A percentile compares a stretch with the other conserved stretches of the same genome.
Evolutionary conservation across 2,888 invertebrate species (phyloP).

Genomic region (Ophion ellenae): DNA sequence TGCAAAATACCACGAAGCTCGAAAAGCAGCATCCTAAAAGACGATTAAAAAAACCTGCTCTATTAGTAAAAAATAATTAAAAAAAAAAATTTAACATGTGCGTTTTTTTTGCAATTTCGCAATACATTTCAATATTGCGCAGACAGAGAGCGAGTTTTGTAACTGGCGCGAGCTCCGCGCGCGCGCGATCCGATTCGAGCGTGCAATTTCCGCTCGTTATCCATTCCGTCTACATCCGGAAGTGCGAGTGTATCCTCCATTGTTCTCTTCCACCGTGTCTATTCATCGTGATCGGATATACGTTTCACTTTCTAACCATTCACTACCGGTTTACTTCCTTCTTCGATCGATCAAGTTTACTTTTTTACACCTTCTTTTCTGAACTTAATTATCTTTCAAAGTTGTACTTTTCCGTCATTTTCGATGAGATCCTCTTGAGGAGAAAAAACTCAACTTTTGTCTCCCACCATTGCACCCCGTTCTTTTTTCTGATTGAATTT

Average conservation of each 20-base stretch:
- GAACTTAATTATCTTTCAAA: background rate
- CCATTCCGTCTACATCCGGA: constrained; percentile 48
- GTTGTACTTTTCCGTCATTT: background rate
- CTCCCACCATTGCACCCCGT: background rate
- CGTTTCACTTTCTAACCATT: constrained; percentile 24
- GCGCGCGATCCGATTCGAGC: constrained; percentile 31
- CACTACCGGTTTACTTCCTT: background rate
- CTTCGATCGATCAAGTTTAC: background rate
- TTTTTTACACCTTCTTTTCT: background rate
- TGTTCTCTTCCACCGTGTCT: constrained; percentile 28
- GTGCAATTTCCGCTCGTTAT: constrained; percentile 58
- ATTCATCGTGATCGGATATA: constrained; percentile 1
- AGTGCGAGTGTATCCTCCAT: constrained; percentile 20
- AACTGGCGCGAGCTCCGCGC: background rate
- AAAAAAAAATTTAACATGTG: background rate
- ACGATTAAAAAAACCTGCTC: no score
- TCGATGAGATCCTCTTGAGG: background rate
- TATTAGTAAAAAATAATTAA: no score
- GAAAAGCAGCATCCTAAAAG: no score
- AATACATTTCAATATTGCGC: no score
- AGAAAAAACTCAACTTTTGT: background rate
- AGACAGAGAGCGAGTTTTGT: background rate
- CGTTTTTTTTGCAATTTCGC: constrained; percentile 17
- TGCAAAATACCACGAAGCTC: no score
- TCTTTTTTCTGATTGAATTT: background rate